phyloP scores from a whole-genome alignment of 2,113 vertebrate species.

The Orthonyx spaldingii region DNA sequence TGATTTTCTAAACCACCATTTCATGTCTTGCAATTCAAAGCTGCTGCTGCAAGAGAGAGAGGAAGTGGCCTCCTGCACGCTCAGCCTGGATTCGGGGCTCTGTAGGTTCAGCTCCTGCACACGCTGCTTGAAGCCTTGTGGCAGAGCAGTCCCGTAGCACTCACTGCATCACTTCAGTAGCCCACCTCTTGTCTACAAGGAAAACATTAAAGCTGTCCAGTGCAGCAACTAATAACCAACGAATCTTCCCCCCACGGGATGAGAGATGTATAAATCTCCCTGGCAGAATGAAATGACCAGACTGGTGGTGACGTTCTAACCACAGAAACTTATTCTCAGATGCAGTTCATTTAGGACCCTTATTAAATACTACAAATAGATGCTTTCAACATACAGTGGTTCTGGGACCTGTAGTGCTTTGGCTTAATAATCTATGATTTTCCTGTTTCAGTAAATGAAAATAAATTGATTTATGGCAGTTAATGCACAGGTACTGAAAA shows the following conservation, averaged over 20 bases:
- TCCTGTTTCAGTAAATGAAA: conserved; percentile 24
- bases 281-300: neutral
- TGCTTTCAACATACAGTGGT: neutral
- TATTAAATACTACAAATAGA: neutral
- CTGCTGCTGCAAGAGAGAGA: neutral
- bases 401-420: neutral
- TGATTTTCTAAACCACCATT: neutral
- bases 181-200: neutral
- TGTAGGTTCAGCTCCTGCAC: neutral
- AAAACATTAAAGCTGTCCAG: neutral
- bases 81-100: neutral
- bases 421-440: neutral
- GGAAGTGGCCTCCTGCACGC: neutral
- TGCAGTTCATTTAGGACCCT: neutral
- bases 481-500: conserved; percentile 40
- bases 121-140: neutral
- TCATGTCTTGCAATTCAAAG: neutral
- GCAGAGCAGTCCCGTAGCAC: neutral
- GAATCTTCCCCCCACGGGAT: too few relatives aligned
- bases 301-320: neutral
- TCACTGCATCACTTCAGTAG: neutral
- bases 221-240: neutral
- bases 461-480: conserved; percentile 26
- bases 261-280: neutral
- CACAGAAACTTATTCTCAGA: neutral